Percentiles rank a stretch among this genome's conserved stretches.
Evolutionary conservation across 2,888 invertebrate genomes (phyloP).

Genomic region (Pandemis heparana): DNA sequence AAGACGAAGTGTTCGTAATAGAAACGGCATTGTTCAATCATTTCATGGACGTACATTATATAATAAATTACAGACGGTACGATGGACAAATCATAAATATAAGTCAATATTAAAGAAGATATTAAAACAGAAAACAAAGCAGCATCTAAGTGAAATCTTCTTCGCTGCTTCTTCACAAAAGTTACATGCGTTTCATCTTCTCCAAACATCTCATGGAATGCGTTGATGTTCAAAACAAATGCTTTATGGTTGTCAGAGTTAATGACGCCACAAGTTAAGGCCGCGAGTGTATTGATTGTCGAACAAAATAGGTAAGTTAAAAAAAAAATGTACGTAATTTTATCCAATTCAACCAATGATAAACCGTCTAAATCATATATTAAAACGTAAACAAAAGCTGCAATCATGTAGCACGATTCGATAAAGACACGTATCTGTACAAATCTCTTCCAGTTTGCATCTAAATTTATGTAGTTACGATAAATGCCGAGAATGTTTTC

Average conservation of each 20-base stretch:
- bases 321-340: background rate
- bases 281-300: background rate
- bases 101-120: background rate
- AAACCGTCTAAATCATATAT: background rate
- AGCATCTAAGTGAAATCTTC: background rate
- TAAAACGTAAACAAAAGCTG: background rate
- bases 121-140: background rate
- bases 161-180: background rate
- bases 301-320: background rate
- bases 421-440: background rate
- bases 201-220: background rate
- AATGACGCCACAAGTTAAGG: background rate
- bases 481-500: conserved; percentile 4
- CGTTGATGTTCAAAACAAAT: background rate
- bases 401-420: background rate
- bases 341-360: background rate
- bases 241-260: background rate
- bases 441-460: background rate
- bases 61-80: background rate
- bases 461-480: background rate
- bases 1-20: background rate
- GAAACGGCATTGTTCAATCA: background rate
- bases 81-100: background rate
- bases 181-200: background rate
- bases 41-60: background rate